phyloP scores from a whole-genome alignment of 2,888 invertebrate species.

The Phalera bucephala region DNA sequence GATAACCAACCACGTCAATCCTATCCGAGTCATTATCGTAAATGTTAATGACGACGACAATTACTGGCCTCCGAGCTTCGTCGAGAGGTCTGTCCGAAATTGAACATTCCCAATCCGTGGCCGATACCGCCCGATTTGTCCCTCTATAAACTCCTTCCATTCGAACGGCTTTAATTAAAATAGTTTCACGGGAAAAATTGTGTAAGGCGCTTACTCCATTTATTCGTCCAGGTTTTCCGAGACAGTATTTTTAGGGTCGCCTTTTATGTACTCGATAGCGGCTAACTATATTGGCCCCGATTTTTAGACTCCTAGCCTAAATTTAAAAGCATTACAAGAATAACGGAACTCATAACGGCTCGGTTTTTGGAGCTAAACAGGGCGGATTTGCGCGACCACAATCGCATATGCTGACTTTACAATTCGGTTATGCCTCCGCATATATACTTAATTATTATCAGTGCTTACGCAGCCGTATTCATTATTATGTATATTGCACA shows the following conservation, averaged over 20 bases:
- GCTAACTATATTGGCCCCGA: slow-evolving; percentile 12
- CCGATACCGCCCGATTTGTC: slow-evolving; percentile 54
- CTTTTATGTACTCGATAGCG: slow-evolving; percentile 13
- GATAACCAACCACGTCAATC: slow-evolving; percentile 68
- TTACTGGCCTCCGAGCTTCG: slow-evolving; percentile 65
- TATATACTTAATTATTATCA: slow-evolving; percentile 41
- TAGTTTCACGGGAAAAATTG: slow-evolving; percentile 71
- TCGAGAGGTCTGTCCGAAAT: slow-evolving; percentile 59
- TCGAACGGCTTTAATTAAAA: slow-evolving; percentile 72
- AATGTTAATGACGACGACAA: slow-evolving; percentile 78
- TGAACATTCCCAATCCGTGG: slow-evolving; percentile 72
- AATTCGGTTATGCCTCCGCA: slow-evolving; percentile 32
- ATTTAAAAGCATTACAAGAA: slow-evolving; percentile 25
- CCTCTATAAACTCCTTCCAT: slow-evolving; percentile 71
- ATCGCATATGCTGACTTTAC: slow-evolving; percentile 33
- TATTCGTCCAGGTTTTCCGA: slow-evolving; percentile 35
- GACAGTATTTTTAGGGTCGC: slow-evolving; percentile 22
- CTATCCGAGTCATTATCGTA: slow-evolving; percentile 75
- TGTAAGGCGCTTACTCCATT: slow-evolving; percentile 52
- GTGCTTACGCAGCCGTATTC: slow-evolving; percentile 41
- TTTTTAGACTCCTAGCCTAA: slow-evolving; percentile 19
- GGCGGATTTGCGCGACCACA: slow-evolving; percentile 33
- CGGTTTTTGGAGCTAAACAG: slow-evolving; percentile 24
- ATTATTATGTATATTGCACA: slow-evolving; percentile 37
- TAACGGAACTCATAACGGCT: slow-evolving; percentile 20